Evolutionary conservation across 2,113 vertebrate genomes (phyloP).

Genomic region (Sarotherodon lohbergeri): DNA sequence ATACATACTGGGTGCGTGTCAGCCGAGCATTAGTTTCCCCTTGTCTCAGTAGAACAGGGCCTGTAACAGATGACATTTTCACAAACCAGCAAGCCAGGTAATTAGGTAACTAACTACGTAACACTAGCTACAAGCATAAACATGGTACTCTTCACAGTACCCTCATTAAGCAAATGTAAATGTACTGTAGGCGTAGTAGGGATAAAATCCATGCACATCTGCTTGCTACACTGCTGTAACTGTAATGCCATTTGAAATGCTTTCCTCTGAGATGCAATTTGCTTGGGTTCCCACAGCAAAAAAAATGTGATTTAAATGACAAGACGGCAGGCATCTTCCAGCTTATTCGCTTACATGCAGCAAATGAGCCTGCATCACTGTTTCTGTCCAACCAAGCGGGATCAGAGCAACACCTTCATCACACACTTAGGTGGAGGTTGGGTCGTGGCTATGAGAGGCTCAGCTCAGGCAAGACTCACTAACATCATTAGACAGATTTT

Average conservation of each 20-base stretch:
- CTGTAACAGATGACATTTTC: slow-evolving; percentile 62
- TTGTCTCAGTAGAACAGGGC: slow-evolving; percentile 22
- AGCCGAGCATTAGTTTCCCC: background rate
- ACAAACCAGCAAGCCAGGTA: slow-evolving; percentile 68
- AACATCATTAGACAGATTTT: slow-evolving; percentile 30
- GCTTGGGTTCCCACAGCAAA: background rate
- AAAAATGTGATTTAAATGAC: background rate
- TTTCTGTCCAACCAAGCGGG: slow-evolving; percentile 1
- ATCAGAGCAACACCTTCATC: slow-evolving; percentile 19
- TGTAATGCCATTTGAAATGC: slow-evolving; percentile 21
- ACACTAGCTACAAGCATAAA: slow-evolving; percentile 58
- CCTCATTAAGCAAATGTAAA: slow-evolving; percentile 62
- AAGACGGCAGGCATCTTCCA: slow-evolving; percentile 6
- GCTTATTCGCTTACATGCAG: background rate
- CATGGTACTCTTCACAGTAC: slow-evolving; percentile 26
- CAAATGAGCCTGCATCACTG: slow-evolving; percentile 13
- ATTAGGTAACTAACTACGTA: slow-evolving; percentile 59
- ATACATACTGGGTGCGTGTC: background rate
- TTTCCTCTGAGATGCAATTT: slow-evolving; percentile 12
- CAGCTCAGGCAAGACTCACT: background rate
- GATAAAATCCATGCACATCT: slow-evolving; percentile 43
- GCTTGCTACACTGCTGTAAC: slow-evolving; percentile 13
- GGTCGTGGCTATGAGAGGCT: background rate
- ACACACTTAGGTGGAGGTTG: background rate
- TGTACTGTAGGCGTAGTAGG: slow-evolving; percentile 40